These are phyloP conservation scores for Hydrotaea cyrtoneurina DNA, from an alignment of 2,888 invertebrate genomes.

Conservation along the genomic window DNA sequence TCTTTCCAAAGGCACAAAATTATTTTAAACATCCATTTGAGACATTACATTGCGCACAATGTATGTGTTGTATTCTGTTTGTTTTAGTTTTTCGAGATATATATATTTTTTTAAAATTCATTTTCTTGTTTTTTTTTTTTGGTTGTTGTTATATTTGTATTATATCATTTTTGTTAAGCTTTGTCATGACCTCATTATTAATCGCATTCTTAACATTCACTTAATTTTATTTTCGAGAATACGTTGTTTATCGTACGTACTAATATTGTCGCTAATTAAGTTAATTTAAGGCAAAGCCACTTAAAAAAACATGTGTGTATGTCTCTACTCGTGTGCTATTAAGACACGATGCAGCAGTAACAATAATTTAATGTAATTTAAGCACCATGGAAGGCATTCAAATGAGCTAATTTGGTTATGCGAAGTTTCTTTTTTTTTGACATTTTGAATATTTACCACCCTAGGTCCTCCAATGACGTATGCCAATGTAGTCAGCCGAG, in stretches of 20 bases:
- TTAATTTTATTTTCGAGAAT: background rate
- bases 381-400: too few species aligned
- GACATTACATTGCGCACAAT: background rate
- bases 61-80: slow-evolving; percentile 19
- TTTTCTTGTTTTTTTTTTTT: slow-evolving; percentile 15
- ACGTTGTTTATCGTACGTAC: background rate
- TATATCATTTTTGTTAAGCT: background rate
- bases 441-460: too few species aligned
- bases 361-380: too few species aligned
- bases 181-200: slow-evolving; percentile 6
- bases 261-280: slow-evolving; percentile 39
- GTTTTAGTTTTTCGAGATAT: slow-evolving; percentile 29
- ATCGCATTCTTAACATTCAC: slow-evolving; percentile 1
- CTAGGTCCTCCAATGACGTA: too few species aligned
- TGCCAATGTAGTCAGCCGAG: too few species aligned
- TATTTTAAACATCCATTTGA: slow-evolving; percentile 31
- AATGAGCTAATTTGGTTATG: too few species aligned
- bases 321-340: background rate
- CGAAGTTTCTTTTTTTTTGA: too few species aligned
- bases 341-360: too few species aligned
- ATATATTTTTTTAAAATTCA: slow-evolving; percentile 38
- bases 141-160: slow-evolving; percentile 7
- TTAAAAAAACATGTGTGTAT: background rate
- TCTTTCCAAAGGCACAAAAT: slow-evolving; percentile 57
- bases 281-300: slow-evolving; percentile 22